Evolutionary conservation across 2,797 vertebrate species (phyloP).

Genomic region (Moxostoma hubbsi): DNA sequence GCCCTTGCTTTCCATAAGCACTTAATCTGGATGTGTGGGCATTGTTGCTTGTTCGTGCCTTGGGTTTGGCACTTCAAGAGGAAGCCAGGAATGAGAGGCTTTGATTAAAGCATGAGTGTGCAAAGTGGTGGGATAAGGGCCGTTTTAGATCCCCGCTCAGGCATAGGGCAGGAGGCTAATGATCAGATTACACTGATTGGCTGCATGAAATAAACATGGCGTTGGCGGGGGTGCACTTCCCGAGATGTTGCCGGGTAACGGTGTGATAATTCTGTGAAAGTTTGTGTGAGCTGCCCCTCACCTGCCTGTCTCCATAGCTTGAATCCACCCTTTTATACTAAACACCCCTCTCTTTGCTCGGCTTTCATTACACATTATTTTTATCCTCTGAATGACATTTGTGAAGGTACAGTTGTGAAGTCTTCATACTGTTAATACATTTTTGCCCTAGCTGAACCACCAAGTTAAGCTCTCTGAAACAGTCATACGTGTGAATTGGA

Average conservation of each 20-base stretch:
- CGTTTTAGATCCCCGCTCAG: conserved; percentile 52
- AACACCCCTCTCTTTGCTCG: conserved; percentile 49
- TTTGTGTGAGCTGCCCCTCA: conserved; percentile 38
- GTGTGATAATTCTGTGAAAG: conserved; percentile 49
- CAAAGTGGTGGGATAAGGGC: conserved; percentile 50
- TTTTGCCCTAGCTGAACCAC: neutral
- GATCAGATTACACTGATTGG: conserved; percentile 61
- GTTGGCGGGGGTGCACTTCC: conserved; percentile 38
- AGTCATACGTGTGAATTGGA: conserved; percentile 54
- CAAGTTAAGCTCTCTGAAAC: neutral
- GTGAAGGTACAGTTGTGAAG: conserved; percentile 67
- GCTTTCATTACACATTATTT: conserved; percentile 72
- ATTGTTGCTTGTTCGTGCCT: conserved; percentile 42
- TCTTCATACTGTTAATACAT: neutral
- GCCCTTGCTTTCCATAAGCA: conserved; percentile 36
- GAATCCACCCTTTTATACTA: conserved; percentile 61
- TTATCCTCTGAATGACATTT: conserved; percentile 57
- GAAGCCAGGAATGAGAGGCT: conserved; percentile 43
- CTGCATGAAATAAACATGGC: conserved; percentile 60
- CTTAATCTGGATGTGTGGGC: conserved; percentile 53
- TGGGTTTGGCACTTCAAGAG: conserved; percentile 34
- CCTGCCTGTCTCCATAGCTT: conserved; percentile 48
- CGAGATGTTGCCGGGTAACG: conserved; percentile 50
- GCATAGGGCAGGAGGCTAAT: conserved; percentile 56
- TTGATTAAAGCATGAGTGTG: conserved; percentile 52